These are phyloP conservation scores for Xyrauchen texanus DNA, from an alignment of 2,113 vertebrate species.

Conservation along the genomic window DNA sequence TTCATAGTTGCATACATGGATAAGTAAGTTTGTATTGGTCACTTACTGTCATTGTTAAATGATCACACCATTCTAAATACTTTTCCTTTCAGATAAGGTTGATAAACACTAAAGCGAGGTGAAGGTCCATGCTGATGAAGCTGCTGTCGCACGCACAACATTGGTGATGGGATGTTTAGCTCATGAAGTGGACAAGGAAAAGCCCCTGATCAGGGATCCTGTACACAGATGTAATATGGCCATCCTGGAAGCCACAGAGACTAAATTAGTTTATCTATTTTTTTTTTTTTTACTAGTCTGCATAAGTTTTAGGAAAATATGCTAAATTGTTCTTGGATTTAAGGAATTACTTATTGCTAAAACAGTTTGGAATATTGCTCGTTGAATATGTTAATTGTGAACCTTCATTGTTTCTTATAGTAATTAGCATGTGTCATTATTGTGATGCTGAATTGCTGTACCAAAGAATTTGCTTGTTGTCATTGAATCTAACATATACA, in stretches of 20 bases:
- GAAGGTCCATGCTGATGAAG: slow-evolving; percentile 18
- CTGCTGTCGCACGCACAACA: slow-evolving; percentile 33
- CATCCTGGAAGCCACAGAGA: slow-evolving; percentile 43
- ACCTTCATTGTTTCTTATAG: too few species aligned
- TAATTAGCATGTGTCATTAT: too few species aligned
- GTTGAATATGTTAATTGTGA: too few species aligned
- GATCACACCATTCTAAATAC: background rate
- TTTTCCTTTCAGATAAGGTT: slow-evolving; percentile 66
- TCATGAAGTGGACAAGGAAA: slow-evolving; percentile 82
- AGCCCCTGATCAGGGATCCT: slow-evolving; percentile 72
- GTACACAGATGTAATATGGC: slow-evolving; percentile 78
- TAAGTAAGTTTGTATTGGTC: background rate
- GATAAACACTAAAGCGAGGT: slow-evolving; percentile 71
- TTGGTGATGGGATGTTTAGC: slow-evolving; percentile 55
- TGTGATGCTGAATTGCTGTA: too few species aligned
- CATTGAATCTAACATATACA: too few species aligned
- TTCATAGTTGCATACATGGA: too few species aligned
- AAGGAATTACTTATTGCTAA: too few species aligned
- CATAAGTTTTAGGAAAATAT: slow-evolving; percentile 6
- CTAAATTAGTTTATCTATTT: slow-evolving; percentile 25
- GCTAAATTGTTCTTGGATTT: background rate
- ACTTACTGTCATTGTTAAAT: background rate
- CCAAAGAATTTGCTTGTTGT: too few species aligned
- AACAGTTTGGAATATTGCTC: too few species aligned
- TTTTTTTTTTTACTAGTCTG: slow-evolving; percentile 26